Evolutionary conservation across 2,888 invertebrate genomes (phyloP).

Genomic region (Tetrapedia diversipes): DNA sequence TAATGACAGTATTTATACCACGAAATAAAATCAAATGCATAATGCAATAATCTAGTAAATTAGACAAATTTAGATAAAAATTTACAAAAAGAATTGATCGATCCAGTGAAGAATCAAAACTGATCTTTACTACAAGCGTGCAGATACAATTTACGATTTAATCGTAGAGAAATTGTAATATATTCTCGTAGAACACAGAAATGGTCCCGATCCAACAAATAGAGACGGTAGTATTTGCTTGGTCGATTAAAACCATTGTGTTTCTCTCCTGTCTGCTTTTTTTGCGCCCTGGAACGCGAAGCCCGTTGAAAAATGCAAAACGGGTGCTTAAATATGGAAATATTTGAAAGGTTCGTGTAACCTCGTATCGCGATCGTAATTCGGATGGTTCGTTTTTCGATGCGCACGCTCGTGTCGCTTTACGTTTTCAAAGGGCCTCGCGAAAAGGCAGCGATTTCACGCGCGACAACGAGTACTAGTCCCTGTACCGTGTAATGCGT

Average conservation of each 20-base stretch:
- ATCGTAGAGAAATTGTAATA: too few species aligned
- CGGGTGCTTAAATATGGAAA: background rate
- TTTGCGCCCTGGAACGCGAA: background rate
- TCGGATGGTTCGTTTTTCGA: background rate
- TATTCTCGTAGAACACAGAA: too few species aligned
- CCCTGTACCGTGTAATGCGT: background rate
- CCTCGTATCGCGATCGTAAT: background rate
- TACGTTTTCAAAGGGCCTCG: background rate
- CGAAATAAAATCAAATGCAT: too few species aligned
- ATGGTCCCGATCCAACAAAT: too few species aligned
- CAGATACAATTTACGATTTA: too few species aligned
- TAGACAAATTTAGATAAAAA: too few species aligned
- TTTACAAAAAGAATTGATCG: too few species aligned
- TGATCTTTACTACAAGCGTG: too few species aligned
- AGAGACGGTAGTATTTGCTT: background rate
- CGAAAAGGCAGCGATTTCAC: background rate
- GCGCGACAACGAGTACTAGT: too few species aligned
- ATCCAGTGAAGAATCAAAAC: too few species aligned
- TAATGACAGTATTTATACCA: too few species aligned
- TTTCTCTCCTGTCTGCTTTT: background rate
- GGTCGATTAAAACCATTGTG: background rate
- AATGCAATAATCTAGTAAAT: too few species aligned
- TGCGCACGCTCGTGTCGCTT: background rate
- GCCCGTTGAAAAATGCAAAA: slow-evolving; percentile 15
- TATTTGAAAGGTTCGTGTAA: background rate